Percentiles rank a stretch among this genome's conserved stretches.
Conservation (phyloP, 2,113 vertebrate species). For the Ctenodactylus gundi region DNA sequence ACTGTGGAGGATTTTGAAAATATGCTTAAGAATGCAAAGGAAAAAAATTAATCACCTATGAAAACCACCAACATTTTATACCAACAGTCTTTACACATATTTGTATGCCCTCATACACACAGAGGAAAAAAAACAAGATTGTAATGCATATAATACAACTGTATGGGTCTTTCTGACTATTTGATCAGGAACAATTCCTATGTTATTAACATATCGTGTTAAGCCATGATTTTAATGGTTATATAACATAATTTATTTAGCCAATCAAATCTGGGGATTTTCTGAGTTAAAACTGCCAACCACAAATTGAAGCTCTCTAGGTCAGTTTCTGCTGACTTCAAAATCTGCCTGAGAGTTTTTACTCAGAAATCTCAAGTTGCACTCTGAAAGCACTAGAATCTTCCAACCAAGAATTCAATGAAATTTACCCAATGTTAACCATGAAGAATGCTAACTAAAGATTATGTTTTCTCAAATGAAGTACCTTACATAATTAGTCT, state of each 20-base stretch:
- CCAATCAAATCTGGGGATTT: slow-evolving; percentile 38
- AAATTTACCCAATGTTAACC: slow-evolving; percentile 26
- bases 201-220: slow-evolving; percentile 17
- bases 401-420: slow-evolving; percentile 35
- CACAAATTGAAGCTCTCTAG: neutral
- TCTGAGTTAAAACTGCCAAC: slow-evolving; percentile 47
- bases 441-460: neutral
- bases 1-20: slow-evolving; percentile 17
- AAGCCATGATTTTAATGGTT: slow-evolving; percentile 46
- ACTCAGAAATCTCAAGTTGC: slow-evolving; percentile 25
- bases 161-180: neutral
- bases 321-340: slow-evolving; percentile 28
- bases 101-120: neutral
- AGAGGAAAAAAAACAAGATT: slow-evolving; percentile 1
- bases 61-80: slow-evolving; percentile 25
- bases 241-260: slow-evolving; percentile 31
- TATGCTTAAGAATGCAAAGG: neutral
- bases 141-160: neutral
- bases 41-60: neutral
- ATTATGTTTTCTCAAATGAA: neutral
- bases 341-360: slow-evolving; percentile 35
- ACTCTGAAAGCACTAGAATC: slow-evolving; percentile 12
- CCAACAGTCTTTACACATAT: neutral
- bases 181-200: neutral
- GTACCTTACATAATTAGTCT: neutral